Percentiles rank a stretch among this genome's conserved stretches.
phyloP scores from a whole-genome alignment of 2,113 vertebrate genomes.

The Odocoileus virginianus region DNA sequence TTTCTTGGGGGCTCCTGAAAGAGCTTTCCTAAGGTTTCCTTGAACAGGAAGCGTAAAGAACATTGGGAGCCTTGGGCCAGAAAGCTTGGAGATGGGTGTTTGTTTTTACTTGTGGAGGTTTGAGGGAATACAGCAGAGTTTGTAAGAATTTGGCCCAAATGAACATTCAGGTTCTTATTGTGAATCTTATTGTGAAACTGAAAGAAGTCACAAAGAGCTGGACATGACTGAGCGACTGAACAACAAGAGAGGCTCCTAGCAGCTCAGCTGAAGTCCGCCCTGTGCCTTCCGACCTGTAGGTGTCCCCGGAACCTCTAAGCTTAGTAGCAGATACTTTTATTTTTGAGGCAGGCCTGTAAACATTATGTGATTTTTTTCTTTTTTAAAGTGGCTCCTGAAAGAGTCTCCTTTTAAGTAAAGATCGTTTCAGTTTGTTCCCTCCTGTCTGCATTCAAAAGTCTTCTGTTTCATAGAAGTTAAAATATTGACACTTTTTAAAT shows the following conservation, averaged over 20 bases:
- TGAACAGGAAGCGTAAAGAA: not conserved
- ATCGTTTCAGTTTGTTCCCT: not conserved
- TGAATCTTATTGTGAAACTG: not conserved
- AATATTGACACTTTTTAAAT: not conserved
- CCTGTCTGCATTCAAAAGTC: not conserved
- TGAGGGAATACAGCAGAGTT: not conserved
- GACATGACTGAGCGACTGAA: not conserved
- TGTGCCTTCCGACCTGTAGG: not conserved
- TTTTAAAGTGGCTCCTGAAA: not conserved
- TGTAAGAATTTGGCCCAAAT: not conserved
- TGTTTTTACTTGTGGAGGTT: not conserved
- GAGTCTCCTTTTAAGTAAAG: not conserved
- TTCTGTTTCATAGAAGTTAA: not conserved
- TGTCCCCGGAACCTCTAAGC: not conserved
- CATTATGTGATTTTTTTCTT: not conserved
- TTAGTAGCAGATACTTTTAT: not conserved
- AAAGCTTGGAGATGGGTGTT: not conserved
- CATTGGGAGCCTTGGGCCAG: not conserved
- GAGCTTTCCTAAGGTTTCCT: not conserved
- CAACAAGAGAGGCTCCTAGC: not conserved
- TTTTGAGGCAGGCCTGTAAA: not conserved
- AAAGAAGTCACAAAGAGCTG: not conserved
- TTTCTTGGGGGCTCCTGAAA: not conserved
- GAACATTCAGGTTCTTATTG: not conserved
- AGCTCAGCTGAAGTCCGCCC: not conserved